These are phyloP conservation scores for Hemiprocne comata DNA, from an alignment of 2,113 vertebrate genomes.

Conservation along the genomic window DNA sequence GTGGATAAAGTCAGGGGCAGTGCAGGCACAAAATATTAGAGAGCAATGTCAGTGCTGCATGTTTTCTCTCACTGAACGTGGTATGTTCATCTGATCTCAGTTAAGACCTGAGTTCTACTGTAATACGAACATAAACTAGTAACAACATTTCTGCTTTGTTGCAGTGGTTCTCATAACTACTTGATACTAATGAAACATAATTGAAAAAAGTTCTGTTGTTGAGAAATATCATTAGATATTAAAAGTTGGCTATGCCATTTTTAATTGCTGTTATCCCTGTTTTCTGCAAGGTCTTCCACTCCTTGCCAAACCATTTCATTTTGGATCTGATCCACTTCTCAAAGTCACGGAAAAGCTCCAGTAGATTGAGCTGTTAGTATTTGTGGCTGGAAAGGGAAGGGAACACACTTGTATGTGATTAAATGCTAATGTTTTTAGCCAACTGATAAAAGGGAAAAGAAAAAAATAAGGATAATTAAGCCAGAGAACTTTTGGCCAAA, in stretches of 20 bases:
- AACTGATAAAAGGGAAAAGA: constrained; percentile 2
- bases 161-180: not conserved
- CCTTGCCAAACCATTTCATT: constrained; percentile 26
- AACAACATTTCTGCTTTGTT: not conserved
- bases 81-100: not conserved
- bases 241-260: not conserved
- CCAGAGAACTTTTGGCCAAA: not conserved
- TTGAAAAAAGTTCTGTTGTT: not conserved
- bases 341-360: constrained; percentile 27
- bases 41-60: not conserved
- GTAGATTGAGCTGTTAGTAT: constrained; percentile 12
- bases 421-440: constrained; percentile 31
- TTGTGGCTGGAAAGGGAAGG: constrained; percentile 3
- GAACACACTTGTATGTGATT: not conserved
- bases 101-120: not conserved
- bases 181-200: not conserved
- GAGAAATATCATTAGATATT: not conserved
- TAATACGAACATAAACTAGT: not conserved
- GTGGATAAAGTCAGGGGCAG: not conserved
- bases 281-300: not conserved
- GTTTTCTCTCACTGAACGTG: not conserved
- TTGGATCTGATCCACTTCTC: constrained; percentile 1
- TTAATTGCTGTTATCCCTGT: not conserved
- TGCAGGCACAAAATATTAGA: not conserved
- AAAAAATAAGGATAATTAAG: constrained; percentile 14